Evolutionary conservation across 30 jellyfish, hydroid and myxozoan species (phyloP).

Genomic region (Catostylus mosaicus): DNA sequence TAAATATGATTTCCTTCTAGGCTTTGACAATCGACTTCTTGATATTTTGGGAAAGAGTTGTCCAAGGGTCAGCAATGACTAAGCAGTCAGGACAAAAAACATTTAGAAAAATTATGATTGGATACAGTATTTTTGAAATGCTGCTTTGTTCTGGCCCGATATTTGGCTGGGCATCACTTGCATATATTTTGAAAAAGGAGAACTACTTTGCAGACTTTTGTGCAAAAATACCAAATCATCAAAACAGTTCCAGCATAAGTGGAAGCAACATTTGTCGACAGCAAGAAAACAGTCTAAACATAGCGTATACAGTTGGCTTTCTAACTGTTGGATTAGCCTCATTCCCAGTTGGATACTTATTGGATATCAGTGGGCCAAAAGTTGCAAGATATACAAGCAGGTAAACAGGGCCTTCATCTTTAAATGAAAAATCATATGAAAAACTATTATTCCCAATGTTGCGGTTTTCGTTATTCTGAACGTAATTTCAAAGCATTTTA

Average conservation of each 20-base stretch:
- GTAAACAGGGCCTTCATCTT: slow-evolving; percentile 1
- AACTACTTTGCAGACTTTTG: slow-evolving; percentile 57
- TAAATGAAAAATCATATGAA: too few relatives aligned
- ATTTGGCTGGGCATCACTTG: slow-evolving; percentile 85
- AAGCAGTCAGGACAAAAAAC: neutral
- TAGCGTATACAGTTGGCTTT: slow-evolving; percentile 73
- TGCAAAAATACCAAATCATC: neutral
- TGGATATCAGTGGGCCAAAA: slow-evolving; percentile 69
- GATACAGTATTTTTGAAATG: slow-evolving; percentile 68
- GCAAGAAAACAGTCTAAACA: slow-evolving; percentile 58
- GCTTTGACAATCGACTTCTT: too few relatives aligned
- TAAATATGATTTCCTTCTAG: too few relatives aligned
- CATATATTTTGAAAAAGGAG: slow-evolving; percentile 68
- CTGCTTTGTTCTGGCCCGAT: slow-evolving; percentile 74
- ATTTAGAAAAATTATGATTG: slow-evolving; percentile 27
- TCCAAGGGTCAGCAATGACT: too few relatives aligned
- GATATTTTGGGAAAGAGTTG: too few relatives aligned
- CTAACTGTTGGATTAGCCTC: slow-evolving; percentile 69
- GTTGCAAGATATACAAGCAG: slow-evolving; percentile 63
- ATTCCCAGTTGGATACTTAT: slow-evolving; percentile 71
- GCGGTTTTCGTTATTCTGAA: too few relatives aligned
- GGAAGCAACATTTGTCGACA: slow-evolving; percentile 2
- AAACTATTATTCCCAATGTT: too few relatives aligned
- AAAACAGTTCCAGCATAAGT: slow-evolving; percentile 9
- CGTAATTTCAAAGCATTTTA: too few relatives aligned